Base-by-base conservation (phyloP, 2,113 vertebrate genomes). In the Tupaia tana region DNA sequence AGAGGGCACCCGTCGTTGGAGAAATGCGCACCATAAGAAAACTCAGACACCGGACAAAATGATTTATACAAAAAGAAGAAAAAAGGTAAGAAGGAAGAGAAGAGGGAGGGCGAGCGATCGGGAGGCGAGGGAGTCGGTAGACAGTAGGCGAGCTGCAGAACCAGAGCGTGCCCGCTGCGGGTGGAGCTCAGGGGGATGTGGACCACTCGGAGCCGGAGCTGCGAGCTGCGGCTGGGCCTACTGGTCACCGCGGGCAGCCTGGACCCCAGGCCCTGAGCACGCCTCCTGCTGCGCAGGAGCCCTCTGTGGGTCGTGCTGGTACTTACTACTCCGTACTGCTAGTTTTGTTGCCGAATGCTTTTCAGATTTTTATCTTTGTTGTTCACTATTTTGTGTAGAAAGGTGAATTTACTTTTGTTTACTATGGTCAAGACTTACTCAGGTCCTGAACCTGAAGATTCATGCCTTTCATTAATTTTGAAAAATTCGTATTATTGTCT, bases 1-100 rank as follows among this genome's bases (percentile, higher is more conserved):
- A 63, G 25, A 74, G 43, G 43, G 43, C 43, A 74, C 74, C 22
- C 31, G 34, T 19, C 31, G 20, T 54, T 74, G 31, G 56, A 74
- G 27, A 79, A 25, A n/a, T 12, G 31, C 63, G 43, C 15, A 58
- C 22, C 6, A 13, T 31, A 67, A 18, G 31, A 67, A 78, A 79
- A 67, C 31, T 9, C 5, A 67, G 31, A 67, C 27, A 43, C 43
- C 69, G 61, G 58, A 74, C 11, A 59, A 67, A 80, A 58, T 13
- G 43, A 90, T 92, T 43, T 79, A 86, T 9, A 54, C 90, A 92
- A n/a, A 63, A 0, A 91, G 54, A 59, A 96, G 93, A 92, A 86
- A 16, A 10, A 20, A 7, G 12, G 15, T 31, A 19, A 3, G 25
- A 20, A 1, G 25, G 25, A 25, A 92, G 4, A 69, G 3, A 27